Base-by-base conservation (phyloP, 2,888 invertebrate species). In the Scaptomyza polygonia region DNA sequence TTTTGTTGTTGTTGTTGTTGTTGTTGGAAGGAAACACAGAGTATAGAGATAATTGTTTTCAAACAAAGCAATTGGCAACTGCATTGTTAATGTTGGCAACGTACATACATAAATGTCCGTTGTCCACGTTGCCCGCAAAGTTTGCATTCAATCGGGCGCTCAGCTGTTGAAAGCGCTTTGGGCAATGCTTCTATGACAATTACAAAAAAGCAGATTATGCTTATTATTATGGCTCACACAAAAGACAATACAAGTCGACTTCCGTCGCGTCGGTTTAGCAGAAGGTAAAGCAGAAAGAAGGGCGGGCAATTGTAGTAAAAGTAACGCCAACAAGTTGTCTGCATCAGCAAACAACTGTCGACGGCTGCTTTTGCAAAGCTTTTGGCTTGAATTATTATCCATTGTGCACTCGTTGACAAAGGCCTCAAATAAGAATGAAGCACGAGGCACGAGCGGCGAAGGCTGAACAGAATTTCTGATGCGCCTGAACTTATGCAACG, bases 251-350 rank as follows among this genome's bases (percentile, higher is more conserved):
- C 34, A 18, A 48, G 48, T 3, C n/a, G 18, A 48, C 32, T 21
- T 48, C 48, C 48, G 48, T n/a, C n/a, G 5, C 48, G 48, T n/a
- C n/a, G 5, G 21, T 16, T 39, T 9, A 8, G 7, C 9, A 16
- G 39, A 34, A 8, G 25, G 67, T 70, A 57, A 42, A 57, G 56
- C 65, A n/a, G n/a, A n/a, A n/a, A n/a, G n/a, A n/a, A n/a, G n/a
- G n/a, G n/a, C n/a, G n/a, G n/a, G n/a, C n/a, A n/a, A n/a, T n/a
- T n/a, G n/a, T n/a, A n/a, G n/a, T n/a, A n/a, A n/a, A n/a, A n/a
- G 67, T 70, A 57, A 42, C 59, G 56, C 65, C 84, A 80, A 83
- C 73, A 77, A 79, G 84, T 79, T 83, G 77, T 67, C 61, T 62
- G 57, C 65, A 53, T 39, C 68, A 51, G 45, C 29, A 45, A 34